Evolutionary conservation across 1,140 invertebrate species (phyloP).

Genomic region (Drosophila malerkotliana): DNA sequence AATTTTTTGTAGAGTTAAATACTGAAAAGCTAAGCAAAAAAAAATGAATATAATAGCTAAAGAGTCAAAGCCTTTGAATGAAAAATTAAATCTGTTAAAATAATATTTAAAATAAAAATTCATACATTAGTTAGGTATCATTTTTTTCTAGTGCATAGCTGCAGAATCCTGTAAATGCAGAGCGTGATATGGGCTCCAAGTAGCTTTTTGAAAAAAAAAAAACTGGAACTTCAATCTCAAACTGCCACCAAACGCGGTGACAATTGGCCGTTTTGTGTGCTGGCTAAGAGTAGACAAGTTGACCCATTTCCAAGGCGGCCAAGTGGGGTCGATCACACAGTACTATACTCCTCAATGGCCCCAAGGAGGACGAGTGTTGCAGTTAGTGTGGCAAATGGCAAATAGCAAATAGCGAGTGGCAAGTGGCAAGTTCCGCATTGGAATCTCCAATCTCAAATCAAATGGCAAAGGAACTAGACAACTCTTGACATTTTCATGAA

Average conservation of each 20-base stretch:
- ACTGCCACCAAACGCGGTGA: slow-evolving; percentile 47
- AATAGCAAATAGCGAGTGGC: background rate
- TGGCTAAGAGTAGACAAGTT: slow-evolving; percentile 67
- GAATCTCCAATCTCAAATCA: slow-evolving; percentile 25
- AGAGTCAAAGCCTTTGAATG: no score
- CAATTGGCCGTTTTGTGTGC: slow-evolving; percentile 66
- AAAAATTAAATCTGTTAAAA: no score
- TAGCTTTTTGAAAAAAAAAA: background rate
- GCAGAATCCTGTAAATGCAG: background rate
- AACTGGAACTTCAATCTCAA: background rate
- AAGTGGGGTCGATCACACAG: slow-evolving; percentile 20
- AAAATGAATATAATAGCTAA: background rate
- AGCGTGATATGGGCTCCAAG: background rate
- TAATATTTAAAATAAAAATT: no score
- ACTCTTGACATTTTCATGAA: background rate
- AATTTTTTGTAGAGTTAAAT: background rate
- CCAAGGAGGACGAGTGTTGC: slow-evolving; percentile 11
- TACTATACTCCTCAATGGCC: slow-evolving; percentile 12
- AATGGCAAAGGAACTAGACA: slow-evolving; percentile 11
- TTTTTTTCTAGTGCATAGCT: background rate
- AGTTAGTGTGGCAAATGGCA: slow-evolving; percentile 21
- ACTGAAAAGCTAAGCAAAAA: background rate
- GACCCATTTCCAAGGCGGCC: slow-evolving; percentile 58
- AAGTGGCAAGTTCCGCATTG: slow-evolving; percentile 50
- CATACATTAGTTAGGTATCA: no score